Percentiles rank a stretch among this genome's conserved stretches.
Evolutionary conservation across 1,140 invertebrate genomes (phyloP).

Genomic region (Agraylea sexmaculata): DNA sequence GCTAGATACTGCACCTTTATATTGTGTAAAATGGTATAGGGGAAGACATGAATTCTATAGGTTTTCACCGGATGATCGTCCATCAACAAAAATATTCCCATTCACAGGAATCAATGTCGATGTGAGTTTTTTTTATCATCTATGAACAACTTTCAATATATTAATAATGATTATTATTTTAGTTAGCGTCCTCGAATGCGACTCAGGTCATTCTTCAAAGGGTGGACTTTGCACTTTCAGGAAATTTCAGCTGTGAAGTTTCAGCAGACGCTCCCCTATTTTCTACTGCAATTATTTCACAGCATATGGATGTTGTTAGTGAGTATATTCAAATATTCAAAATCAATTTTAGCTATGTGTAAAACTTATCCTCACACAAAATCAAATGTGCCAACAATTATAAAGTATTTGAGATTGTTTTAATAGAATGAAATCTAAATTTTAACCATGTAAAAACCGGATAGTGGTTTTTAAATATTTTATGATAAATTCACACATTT

Average conservation of each 20-base stretch:
- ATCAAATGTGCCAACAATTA: too few species aligned
- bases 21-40: constrained; percentile 71
- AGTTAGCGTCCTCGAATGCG: constrained; percentile 51
- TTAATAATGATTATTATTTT: constrained; percentile 27
- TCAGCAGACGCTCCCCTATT: constrained; percentile 58
- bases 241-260: constrained; percentile 61
- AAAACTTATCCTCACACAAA: too few species aligned
- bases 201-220: constrained; percentile 51
- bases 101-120: constrained; percentile 57
- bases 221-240: constrained; percentile 51
- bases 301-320: constrained; percentile 39
- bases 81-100: constrained; percentile 54
- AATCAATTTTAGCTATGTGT: neutral
- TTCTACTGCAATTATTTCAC: constrained; percentile 42
- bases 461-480: too few species aligned
- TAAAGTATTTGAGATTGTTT: too few species aligned
- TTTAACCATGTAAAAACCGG: too few species aligned
- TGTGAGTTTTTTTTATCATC: constrained; percentile 51
- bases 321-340: constrained; percentile 20
- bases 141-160: constrained; percentile 4
- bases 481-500: too few species aligned
- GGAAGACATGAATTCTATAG: constrained; percentile 60
- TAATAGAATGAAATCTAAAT: too few species aligned
- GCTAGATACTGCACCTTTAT: constrained; percentile 53
- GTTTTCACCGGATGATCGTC: constrained; percentile 50